A percentile compares a stretch with the other conserved stretches of the same genome.
Conservation (phyloP, 92 coral and sea anemone species). For the Phenganax marumi region DNA sequence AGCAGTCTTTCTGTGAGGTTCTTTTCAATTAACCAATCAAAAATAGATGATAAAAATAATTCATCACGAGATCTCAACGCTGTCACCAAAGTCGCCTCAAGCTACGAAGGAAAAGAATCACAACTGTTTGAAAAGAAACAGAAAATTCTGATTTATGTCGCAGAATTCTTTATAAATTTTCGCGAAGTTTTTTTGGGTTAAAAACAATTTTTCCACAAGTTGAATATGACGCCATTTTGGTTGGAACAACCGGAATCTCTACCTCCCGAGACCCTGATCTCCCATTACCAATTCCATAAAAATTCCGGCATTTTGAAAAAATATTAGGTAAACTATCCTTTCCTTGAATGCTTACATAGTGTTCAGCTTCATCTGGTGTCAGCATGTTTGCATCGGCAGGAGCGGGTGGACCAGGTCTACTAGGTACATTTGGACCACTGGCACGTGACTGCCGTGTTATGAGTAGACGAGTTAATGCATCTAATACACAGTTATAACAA, state of each 20-base stretch:
- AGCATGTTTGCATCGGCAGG: conserved; percentile 85
- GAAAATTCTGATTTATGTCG: too few species aligned
- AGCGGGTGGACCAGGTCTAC: conserved; percentile 96
- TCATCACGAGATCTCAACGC: conserved; percentile 85
- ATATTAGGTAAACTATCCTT: not conserved
- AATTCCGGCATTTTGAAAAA: not conserved
- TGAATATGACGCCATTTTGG: too few species aligned
- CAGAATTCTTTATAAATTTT: too few species aligned
- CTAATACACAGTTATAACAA: conserved; percentile 90
- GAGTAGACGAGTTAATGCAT: conserved; percentile 74
- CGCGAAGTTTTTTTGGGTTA: too few species aligned
- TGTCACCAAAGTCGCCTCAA: conserved; percentile 73
- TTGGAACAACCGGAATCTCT: too few species aligned
- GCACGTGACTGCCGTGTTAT: conserved; percentile 66
- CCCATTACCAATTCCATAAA: too few species aligned
- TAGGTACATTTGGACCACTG: conserved; percentile 81
- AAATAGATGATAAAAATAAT: conserved; percentile 80
- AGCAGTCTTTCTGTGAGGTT: conserved; percentile 77
- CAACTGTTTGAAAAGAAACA: too few species aligned
- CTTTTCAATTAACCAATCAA: conserved; percentile 93
- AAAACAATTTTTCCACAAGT: too few species aligned
- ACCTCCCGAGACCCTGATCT: not conserved
- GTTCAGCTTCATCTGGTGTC: conserved; percentile 77
- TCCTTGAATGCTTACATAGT: conserved; percentile 55
- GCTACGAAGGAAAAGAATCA: conserved; percentile 39